Evolutionary conservation across 1,140 invertebrate genomes (phyloP).

Genomic region (Aphaenogaster floridana): DNA sequence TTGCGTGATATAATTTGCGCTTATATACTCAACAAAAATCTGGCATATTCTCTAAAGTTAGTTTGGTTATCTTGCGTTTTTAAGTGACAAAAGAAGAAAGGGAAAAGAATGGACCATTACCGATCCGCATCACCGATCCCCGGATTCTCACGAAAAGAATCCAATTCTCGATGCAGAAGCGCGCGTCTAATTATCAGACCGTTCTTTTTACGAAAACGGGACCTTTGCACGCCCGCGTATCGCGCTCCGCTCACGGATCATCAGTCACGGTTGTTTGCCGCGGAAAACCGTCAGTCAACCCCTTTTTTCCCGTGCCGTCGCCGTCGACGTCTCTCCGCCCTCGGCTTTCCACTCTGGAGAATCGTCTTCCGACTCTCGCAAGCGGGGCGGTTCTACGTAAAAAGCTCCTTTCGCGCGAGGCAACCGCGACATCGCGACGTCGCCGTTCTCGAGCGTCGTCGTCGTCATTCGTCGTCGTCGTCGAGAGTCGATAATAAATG

Average conservation of each 20-base stretch:
- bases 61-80: background rate
- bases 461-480: slow-evolving; percentile 31
- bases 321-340: slow-evolving; percentile 49
- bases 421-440: slow-evolving; percentile 54
- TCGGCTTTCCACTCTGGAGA: slow-evolving; percentile 53
- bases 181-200: slow-evolving; percentile 49
- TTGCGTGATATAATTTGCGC: background rate
- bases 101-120: background rate
- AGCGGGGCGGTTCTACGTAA: slow-evolving; percentile 38
- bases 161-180: slow-evolving; percentile 39
- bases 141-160: background rate
- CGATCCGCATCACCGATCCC: background rate
- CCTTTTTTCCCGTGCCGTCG: slow-evolving; percentile 33
- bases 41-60: background rate
- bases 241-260: slow-evolving; percentile 56
- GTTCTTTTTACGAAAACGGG: slow-evolving; percentile 38
- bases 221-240: slow-evolving; percentile 39
- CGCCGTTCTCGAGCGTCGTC: background rate
- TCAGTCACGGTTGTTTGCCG: slow-evolving; percentile 67
- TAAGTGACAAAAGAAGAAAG: background rate
- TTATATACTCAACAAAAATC: background rate
- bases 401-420: slow-evolving; percentile 37
- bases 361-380: slow-evolving; percentile 53
- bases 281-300: slow-evolving; percentile 62
- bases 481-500: slow-evolving; percentile 60